Evolutionary conservation across 2,113 vertebrate species (phyloP).

Genomic region (Melozone crissalis): DNA sequence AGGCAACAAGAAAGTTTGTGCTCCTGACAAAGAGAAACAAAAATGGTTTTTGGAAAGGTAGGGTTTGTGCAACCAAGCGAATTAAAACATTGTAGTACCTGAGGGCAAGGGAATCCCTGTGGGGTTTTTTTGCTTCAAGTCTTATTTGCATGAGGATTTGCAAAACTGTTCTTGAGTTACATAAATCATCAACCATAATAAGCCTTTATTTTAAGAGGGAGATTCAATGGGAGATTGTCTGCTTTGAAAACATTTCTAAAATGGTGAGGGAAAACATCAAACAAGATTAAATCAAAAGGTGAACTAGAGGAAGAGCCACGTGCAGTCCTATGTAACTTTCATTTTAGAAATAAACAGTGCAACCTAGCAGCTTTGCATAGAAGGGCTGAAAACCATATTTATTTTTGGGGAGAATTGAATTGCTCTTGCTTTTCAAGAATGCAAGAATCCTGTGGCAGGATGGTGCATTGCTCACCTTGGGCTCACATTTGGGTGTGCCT

Average conservation of each 20-base stretch:
- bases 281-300: slow-evolving; percentile 41
- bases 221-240: slow-evolving; percentile 19
- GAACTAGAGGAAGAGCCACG: neutral
- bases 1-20: slow-evolving; percentile 41
- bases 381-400: neutral
- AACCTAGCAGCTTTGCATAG: neutral
- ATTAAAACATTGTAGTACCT: slow-evolving; percentile 33
- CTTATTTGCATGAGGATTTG: slow-evolving; percentile 55
- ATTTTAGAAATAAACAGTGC: neutral
- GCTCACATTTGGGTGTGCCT: neutral
- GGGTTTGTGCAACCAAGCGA: slow-evolving; percentile 9
- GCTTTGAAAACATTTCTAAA: slow-evolving; percentile 30
- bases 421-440: neutral
- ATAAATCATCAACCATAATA: slow-evolving; percentile 10
- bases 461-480: neutral
- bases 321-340: neutral
- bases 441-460: neutral
- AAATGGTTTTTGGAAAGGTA: slow-evolving; percentile 36
- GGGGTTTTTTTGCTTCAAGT: slow-evolving; percentile 18
- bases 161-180: slow-evolving; percentile 37
- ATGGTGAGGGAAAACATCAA: neutral
- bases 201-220: slow-evolving; percentile 19
- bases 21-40: slow-evolving; percentile 16
- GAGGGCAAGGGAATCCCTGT: neutral
- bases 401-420: neutral